Conservation (phyloP, 1,140 invertebrate species). For the Hyles euphorbiae region DNA sequence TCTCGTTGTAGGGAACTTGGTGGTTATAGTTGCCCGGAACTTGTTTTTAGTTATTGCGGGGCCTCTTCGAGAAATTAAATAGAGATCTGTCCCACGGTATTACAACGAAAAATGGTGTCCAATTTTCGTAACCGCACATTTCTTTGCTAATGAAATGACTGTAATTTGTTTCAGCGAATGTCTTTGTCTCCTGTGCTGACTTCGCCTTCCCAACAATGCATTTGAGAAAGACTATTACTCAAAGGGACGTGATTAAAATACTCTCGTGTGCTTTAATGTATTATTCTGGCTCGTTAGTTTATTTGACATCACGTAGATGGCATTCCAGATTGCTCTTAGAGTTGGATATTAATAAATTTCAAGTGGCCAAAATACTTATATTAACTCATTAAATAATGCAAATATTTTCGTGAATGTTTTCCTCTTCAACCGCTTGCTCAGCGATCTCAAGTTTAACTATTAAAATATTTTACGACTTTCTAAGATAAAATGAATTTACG, state of each 20-base stretch:
- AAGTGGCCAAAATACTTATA: too few relatives aligned
- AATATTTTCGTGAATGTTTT: too few relatives aligned
- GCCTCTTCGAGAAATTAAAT: conserved; percentile 34
- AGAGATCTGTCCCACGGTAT: conserved; percentile 32
- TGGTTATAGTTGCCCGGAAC: too few relatives aligned
- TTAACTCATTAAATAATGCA: too few relatives aligned
- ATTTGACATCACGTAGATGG: too few relatives aligned
- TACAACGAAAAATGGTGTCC: conserved; percentile 40
- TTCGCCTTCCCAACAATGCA: conserved; percentile 15
- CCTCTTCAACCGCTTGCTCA: background rate
- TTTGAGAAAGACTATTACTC: conserved; percentile 4
- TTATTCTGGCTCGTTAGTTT: too few relatives aligned
- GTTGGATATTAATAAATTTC: too few relatives aligned
- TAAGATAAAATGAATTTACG: conserved; percentile 3
- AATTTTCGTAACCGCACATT: conserved; percentile 43
- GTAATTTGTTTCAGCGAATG: conserved; percentile 36
- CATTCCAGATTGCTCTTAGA: too few relatives aligned
- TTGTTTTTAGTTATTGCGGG: background rate
- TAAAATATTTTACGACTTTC: conserved; percentile 3
- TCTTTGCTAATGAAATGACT: conserved; percentile 45
- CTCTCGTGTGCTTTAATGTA: background rate
- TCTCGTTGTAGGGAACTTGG: too few relatives aligned
- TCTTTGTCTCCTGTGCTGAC: conserved; percentile 21
- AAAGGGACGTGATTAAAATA: conserved; percentile 10
- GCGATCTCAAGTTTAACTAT: conserved; percentile 2